phyloP scores from a whole-genome alignment of 2,113 vertebrate species.

The Symphodus melops region DNA sequence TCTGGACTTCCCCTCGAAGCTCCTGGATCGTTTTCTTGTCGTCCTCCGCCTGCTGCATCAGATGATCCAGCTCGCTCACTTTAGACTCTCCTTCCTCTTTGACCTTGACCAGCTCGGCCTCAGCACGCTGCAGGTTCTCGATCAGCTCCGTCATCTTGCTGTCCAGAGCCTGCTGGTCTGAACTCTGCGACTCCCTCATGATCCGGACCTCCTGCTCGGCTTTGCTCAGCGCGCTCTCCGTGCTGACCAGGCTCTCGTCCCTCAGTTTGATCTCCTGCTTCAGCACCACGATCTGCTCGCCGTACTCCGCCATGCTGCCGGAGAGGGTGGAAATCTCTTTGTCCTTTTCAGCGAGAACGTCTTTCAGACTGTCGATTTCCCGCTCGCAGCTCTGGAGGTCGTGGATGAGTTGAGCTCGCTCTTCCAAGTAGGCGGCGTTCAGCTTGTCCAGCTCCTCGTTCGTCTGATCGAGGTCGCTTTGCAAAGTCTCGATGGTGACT shows the following conservation, averaged over 20 bases:
- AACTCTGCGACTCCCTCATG: constrained; percentile 83
- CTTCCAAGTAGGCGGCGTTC: constrained; percentile 88
- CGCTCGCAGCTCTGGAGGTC: constrained; percentile 91
- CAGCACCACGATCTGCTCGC: constrained; percentile 84
- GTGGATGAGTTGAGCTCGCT: constrained; percentile 90
- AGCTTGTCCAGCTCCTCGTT: constrained; percentile 92
- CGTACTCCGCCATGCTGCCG: constrained; percentile 82
- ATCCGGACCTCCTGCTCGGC: constrained; percentile 81
- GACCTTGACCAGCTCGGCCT: constrained; percentile 75
- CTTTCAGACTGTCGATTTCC: constrained; percentile 89
- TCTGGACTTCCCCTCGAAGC: constrained; percentile 83
- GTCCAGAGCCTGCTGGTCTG: constrained; percentile 83
- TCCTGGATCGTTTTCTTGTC: constrained; percentile 81
- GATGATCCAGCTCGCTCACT: constrained; percentile 79
- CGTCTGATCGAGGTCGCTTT: constrained; percentile 89
- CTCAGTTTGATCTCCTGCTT: constrained; percentile 85
- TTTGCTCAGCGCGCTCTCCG: constrained; percentile 82
- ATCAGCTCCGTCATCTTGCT: constrained; percentile 80
- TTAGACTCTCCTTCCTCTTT: constrained; percentile 78
- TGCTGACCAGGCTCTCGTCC: constrained; percentile 84
- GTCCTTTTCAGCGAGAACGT: constrained; percentile 86
- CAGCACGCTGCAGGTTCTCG: constrained; percentile 77
- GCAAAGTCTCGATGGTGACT: constrained; percentile 79
- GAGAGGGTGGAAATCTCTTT: constrained; percentile 84
- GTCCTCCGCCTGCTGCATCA: constrained; percentile 81